A percentile compares a stretch with the other conserved stretches of the same genome.
Evolutionary conservation across 1,140 invertebrate genomes (phyloP).

Genomic region (Scaptodrosophila lebanonensis): DNA sequence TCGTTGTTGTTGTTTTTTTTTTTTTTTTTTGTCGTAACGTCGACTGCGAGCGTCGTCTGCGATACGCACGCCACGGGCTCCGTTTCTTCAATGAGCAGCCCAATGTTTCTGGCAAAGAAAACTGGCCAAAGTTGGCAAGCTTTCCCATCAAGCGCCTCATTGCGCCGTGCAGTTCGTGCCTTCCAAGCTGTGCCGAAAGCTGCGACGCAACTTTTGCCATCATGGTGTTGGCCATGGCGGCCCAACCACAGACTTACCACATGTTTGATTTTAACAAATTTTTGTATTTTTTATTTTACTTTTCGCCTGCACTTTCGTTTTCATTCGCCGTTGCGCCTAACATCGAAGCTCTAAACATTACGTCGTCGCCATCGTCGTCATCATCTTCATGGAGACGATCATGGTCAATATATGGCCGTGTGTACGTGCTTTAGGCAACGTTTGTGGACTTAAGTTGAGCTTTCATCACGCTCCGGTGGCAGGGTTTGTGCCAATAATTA

Average conservation of each 20-base stretch:
- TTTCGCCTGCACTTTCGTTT: slow-evolving; percentile 38
- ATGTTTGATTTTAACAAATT: too few species aligned
- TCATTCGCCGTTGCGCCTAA: slow-evolving; percentile 20
- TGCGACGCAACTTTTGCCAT: too few species aligned
- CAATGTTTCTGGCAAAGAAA: slow-evolving; percentile 19
- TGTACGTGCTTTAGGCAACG: slow-evolving; percentile 28
- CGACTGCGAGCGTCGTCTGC: slow-evolving; percentile 31
- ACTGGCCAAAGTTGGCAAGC: slow-evolving; percentile 11
- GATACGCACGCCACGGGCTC: slow-evolving; percentile 68
- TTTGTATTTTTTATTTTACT: too few species aligned
- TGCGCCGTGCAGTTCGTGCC: slow-evolving; percentile 16
- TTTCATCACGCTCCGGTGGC: background rate
- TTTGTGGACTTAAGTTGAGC: slow-evolving; percentile 1
- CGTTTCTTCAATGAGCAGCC: slow-evolving; percentile 67
- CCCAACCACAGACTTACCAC: too few species aligned
- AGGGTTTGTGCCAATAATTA: slow-evolving; percentile 1
- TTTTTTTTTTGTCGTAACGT: slow-evolving; percentile 10
- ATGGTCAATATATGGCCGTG: too few species aligned
- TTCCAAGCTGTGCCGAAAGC: too few species aligned
- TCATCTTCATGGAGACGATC: too few species aligned
- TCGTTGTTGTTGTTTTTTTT: background rate
- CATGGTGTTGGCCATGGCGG: too few species aligned
- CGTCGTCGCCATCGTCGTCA: background rate
- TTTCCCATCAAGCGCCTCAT: slow-evolving; percentile 12
- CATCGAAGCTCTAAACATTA: too few species aligned